Evolutionary conservation across 2,888 invertebrate genomes (phyloP).

Genomic region (Polyploca ridens): DNA sequence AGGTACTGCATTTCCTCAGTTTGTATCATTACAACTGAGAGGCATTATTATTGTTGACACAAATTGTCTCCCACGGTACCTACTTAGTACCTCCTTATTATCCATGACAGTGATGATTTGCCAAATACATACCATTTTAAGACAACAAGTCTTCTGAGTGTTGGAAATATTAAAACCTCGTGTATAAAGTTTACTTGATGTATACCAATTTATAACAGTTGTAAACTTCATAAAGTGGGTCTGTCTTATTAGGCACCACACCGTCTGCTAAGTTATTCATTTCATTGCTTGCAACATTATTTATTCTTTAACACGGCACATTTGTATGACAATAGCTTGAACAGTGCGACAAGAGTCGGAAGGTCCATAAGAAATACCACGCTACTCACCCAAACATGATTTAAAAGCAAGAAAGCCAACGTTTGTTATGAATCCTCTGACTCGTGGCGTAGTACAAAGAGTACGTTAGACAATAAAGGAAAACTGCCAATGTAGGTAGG

Average conservation of each 20-base stretch:
- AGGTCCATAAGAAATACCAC: not conserved
- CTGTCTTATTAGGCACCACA: slow-evolving; percentile 15
- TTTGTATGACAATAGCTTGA: slow-evolving; percentile 54
- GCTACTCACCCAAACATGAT: not conserved
- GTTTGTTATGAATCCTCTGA: not conserved
- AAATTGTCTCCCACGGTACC: slow-evolving; percentile 40
- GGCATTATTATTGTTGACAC: slow-evolving; percentile 30
- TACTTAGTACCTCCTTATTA: slow-evolving; percentile 34
- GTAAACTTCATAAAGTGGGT: slow-evolving; percentile 8
- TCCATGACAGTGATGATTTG: not conserved
- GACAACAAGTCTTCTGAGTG: not conserved
- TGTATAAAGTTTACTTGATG: too few species aligned
- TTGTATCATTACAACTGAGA: slow-evolving; percentile 20
- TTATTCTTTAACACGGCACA: slow-evolving; percentile 41
- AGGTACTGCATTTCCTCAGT: not conserved
- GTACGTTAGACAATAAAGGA: slow-evolving; percentile 11
- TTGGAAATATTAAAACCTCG: too few species aligned
- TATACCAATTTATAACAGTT: too few species aligned
- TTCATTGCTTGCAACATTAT: not conserved
- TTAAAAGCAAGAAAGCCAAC: not conserved
- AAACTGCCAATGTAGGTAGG: slow-evolving; percentile 10
- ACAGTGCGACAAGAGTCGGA: slow-evolving; percentile 14
- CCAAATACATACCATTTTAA: not conserved
- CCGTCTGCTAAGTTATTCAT: not conserved
- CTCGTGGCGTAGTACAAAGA: not conserved